A percentile compares a stretch with the other conserved stretches of the same genome.
These are phyloP conservation scores for Amphiprion clarkii DNA, from an alignment of 2,797 vertebrate genomes.

Conservation along the genomic window DNA sequence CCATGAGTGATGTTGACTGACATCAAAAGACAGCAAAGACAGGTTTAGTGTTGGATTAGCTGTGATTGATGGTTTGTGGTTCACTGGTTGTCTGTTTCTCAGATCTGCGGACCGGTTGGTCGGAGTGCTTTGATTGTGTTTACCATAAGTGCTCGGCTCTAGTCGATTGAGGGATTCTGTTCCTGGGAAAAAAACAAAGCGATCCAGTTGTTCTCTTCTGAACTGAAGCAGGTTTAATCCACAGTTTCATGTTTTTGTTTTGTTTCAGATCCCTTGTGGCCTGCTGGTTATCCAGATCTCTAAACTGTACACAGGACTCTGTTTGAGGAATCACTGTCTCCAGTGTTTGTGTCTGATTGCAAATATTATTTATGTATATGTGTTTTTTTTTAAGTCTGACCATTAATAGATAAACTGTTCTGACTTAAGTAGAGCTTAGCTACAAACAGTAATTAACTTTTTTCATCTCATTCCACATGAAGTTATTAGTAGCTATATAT, in stretches of 20 bases:
- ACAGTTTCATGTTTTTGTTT: slow-evolving; percentile 59
- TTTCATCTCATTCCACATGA: not conserved
- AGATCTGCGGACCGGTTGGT: slow-evolving; percentile 64
- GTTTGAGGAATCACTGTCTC: slow-evolving; percentile 6
- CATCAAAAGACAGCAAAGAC: slow-evolving; percentile 71
- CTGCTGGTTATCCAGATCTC: slow-evolving; percentile 15
- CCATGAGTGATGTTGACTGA: slow-evolving; percentile 60
- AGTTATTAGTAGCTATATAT: too few species aligned
- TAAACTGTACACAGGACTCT: slow-evolving; percentile 5
- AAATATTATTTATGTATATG: slow-evolving; percentile 5
- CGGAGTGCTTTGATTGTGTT: slow-evolving; percentile 75
- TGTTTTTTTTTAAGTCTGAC: too few species aligned
- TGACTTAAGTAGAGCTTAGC: not conserved
- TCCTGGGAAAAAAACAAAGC: slow-evolving; percentile 61
- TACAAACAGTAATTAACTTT: not conserved
- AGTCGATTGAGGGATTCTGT: slow-evolving; percentile 48
- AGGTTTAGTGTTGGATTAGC: slow-evolving; percentile 74
- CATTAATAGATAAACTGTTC: not conserved
- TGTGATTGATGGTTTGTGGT: slow-evolving; percentile 76
- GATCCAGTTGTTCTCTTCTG: slow-evolving; percentile 62
- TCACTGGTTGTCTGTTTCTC: slow-evolving; percentile 63
- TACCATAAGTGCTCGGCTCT: slow-evolving; percentile 45
- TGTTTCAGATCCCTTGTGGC: slow-evolving; percentile 22
- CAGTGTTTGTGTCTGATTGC: not conserved
- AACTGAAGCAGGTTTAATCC: slow-evolving; percentile 54